Base-by-base conservation (phyloP, 2,888 invertebrate genomes). In the Leptinotarsa haldemani region DNA sequence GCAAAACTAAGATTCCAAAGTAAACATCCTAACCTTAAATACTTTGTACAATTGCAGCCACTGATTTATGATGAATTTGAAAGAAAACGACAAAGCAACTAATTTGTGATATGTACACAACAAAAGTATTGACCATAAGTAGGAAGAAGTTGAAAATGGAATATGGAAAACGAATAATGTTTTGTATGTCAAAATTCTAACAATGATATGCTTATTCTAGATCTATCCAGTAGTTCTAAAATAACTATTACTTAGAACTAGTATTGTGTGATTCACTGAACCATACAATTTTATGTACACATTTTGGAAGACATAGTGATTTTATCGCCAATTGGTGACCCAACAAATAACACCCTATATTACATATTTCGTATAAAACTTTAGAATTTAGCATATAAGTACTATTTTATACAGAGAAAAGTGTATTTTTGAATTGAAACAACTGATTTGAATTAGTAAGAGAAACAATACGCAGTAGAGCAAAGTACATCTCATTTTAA, bases 71-170 rank as follows among this genome's bases (percentile, higher is more conserved):
- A 25, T 48, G 67, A 63, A 52, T 63, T 63, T 40, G 16, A 64
- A 22, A 70, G 30, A 46, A 47, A 46, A 67, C 66, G 22, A 58
- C 52, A 48, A 65, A 69, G 47, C 66, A 65, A 56, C 56, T 74
- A 77, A 77, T 67, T 40, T 40, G 40, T 65, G 40, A n/a, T 65
- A 50, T 20, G 56, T 79, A 75, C 77, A 71, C 75, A 74, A 70
- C 22, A 80, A 83, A 84, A 84, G 77, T 88, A 88, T 88, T 88
- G 88, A 88, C 88, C 85, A 85, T 83, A 86, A 87, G 88, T 88
- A 88, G 88, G 87, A 87, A 87, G 86, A 83, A 84, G 82, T 79
- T 80, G 74, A 79, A 78, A 79, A 80, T 61, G 40, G 25, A 30
- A 68, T 75, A 76, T 64, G 74, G 77, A 78, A 75, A 30, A 70